Evolutionary conservation across 2,888 invertebrate species (phyloP).

Genomic region (Synergus itoensis): DNA sequence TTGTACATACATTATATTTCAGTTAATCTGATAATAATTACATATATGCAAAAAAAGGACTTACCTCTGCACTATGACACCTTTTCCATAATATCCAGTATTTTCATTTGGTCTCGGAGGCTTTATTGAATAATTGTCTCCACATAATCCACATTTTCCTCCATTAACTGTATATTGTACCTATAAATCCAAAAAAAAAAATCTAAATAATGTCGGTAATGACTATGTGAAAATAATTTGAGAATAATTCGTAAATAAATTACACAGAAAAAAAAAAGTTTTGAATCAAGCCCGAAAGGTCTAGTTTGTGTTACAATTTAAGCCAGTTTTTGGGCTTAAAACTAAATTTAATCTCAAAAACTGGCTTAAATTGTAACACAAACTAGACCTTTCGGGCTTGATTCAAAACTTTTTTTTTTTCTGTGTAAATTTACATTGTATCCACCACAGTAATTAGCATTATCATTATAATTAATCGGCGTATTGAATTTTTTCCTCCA

Average conservation of each 20-base stretch:
- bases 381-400: too few relatives aligned
- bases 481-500: conserved; percentile 79
- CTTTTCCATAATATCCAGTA: conserved; percentile 79
- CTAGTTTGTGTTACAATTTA: too few relatives aligned
- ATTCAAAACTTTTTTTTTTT: too few relatives aligned
- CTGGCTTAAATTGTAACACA: too few relatives aligned
- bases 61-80: conserved; percentile 78
- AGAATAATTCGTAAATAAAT: not conserved
- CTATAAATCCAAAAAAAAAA: conserved; percentile 58
- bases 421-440: conserved; percentile 71
- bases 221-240: too few relatives aligned
- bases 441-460: conserved; percentile 80
- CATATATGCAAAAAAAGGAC: not conserved
- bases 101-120: conserved; percentile 79
- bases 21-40: not conserved
- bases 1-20: too few relatives aligned
- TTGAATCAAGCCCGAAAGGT: too few relatives aligned
- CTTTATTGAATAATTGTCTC: conserved; percentile 77
- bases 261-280: too few relatives aligned
- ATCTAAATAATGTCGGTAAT: not conserved
- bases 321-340: too few relatives aligned
- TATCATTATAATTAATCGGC: conserved; percentile 80
- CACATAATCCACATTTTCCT: conserved; percentile 80
- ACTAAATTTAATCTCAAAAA: too few relatives aligned
- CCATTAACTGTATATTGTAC: conserved; percentile 76